phyloP scores from a whole-genome alignment of 2,797 vertebrate genomes.

The Halcyon badia region DNA sequence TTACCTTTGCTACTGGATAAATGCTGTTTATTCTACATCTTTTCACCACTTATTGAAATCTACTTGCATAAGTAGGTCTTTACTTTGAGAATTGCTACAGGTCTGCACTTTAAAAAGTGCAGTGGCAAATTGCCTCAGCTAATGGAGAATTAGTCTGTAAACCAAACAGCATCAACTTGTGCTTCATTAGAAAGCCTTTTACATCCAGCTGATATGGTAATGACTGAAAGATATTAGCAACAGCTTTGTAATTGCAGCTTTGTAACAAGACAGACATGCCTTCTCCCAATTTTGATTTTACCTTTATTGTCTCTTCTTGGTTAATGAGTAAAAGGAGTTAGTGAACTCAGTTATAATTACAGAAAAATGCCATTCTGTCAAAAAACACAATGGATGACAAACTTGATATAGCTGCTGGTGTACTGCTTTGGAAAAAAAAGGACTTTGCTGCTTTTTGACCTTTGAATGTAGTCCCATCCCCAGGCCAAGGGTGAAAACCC shows the following conservation, averaged over 20 bases:
- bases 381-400: neutral
- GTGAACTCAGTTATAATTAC: neutral
- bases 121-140: slow-evolving; percentile 13
- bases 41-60: neutral
- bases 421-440: neutral
- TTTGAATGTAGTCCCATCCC: neutral
- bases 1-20: neutral
- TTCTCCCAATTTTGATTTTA: neutral
- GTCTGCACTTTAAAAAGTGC: neutral
- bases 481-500: neutral
- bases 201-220: neutral
- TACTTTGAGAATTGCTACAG: neutral
- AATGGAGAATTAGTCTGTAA: slow-evolving; percentile 31
- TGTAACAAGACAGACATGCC: neutral
- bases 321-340: neutral
- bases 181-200: slow-evolving; percentile 40
- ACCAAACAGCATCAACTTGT: neutral
- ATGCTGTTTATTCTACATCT: neutral
- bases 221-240: neutral
- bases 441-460: neutral
- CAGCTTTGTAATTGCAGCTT: neutral
- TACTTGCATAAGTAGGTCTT: neutral
- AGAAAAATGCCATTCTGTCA: neutral
- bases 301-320: neutral
- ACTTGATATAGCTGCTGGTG: neutral